Conservation (phyloP, 2,113 vertebrate species). For the Gallinago media region DNA sequence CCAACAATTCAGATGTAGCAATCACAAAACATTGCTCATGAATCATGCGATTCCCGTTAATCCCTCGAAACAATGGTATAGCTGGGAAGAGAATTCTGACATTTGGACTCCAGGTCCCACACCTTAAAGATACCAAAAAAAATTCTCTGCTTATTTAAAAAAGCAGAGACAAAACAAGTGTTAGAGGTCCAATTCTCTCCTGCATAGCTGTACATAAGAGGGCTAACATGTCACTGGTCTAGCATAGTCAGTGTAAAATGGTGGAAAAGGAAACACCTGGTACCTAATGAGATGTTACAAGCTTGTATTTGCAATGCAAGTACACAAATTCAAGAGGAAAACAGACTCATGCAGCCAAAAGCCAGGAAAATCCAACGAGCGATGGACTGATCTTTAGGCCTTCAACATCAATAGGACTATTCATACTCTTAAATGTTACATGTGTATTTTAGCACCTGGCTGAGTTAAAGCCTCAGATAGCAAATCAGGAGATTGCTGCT, state of each 20-base stretch:
- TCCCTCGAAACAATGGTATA: background rate
- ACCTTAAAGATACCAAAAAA: background rate
- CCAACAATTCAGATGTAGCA: background rate
- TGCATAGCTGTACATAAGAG: background rate
- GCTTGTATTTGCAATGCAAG: conserved; percentile 10
- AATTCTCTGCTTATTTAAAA: background rate
- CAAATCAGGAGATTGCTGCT: conserved; percentile 14
- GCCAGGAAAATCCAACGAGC: conserved; percentile 12
- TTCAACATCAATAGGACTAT: conserved; percentile 18
- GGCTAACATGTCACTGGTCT: background rate
- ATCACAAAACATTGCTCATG: background rate
- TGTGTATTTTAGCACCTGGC: conserved; percentile 44
- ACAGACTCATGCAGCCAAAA: conserved; percentile 17
- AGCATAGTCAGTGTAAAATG: background rate
- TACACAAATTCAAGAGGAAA: conserved; percentile 29
- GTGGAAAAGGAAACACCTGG: conserved; percentile 34
- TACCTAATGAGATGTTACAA: conserved; percentile 8
- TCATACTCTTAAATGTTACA: background rate
- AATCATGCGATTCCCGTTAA: background rate
- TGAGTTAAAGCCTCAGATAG: conserved; percentile 26
- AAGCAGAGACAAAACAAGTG: background rate
- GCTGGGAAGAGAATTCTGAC: background rate
- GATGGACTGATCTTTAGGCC: background rate
- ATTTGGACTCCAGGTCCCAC: background rate
- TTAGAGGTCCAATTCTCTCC: background rate